Conservation (phyloP, 2,888 invertebrate genomes). For the Lycophotia porphyrea region DNA sequence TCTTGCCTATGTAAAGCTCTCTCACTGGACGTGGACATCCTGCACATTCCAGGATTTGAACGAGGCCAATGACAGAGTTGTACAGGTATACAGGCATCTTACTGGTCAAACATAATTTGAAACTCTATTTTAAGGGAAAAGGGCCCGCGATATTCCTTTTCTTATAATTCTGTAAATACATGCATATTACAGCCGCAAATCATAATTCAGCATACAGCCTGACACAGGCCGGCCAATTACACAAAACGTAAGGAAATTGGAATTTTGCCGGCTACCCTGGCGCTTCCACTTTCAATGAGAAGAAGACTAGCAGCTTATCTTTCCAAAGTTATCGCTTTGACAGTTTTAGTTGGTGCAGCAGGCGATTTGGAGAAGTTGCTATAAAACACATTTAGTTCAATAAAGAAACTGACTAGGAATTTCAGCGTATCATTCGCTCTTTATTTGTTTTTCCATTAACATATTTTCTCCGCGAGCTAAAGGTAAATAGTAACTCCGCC, state of each 20-base stretch:
- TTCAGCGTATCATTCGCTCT: not conserved
- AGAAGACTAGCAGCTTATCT: not conserved
- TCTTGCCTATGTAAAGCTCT: not conserved
- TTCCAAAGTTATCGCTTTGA: not conserved
- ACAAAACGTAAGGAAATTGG: too few species aligned
- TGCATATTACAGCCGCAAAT: too few species aligned
- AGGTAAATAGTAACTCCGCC: not conserved
- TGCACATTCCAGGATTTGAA: not conserved
- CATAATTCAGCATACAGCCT: too few species aligned
- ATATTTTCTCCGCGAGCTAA: not conserved
- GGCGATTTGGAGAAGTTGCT: not conserved
- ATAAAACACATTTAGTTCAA: not conserved
- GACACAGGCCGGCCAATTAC: too few species aligned
- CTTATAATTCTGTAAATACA: too few species aligned
- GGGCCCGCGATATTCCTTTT: too few species aligned
- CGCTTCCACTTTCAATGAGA: too few species aligned
- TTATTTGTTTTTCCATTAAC: not conserved
- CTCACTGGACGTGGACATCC: not conserved
- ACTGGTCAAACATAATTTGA: not conserved
- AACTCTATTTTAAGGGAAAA: too few species aligned
- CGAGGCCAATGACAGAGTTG: not conserved
- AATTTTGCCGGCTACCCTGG: too few species aligned
- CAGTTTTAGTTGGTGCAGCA: not conserved
- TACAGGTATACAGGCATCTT: not conserved
- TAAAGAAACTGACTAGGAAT: not conserved